These are phyloP conservation scores for Lathamus discolor DNA, from an alignment of 2,113 vertebrate species.

Conservation along the genomic window DNA sequence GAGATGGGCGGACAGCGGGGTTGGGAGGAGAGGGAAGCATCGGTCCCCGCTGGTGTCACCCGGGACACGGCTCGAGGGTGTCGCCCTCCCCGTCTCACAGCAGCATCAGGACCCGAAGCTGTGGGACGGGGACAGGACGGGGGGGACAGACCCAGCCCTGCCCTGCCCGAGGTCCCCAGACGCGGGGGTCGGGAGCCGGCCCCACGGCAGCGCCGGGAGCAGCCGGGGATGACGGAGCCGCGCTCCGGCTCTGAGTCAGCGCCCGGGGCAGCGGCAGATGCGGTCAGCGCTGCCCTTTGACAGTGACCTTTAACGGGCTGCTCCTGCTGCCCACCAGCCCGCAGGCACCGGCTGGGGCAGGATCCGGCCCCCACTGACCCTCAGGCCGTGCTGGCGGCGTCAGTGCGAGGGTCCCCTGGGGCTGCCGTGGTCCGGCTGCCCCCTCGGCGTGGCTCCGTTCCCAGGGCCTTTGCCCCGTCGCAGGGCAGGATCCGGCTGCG, in stretches of 20 bases:
- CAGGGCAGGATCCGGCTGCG: background rate
- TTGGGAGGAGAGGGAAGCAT: accelerated
- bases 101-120: accelerated
- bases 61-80: accelerated
- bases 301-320: constrained; percentile 32
- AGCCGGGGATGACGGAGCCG: background rate
- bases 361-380: background rate
- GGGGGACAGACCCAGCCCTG: background rate
- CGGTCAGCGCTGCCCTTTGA: constrained; percentile 15
- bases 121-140: background rate
- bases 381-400: background rate
- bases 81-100: accelerated
- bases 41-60: background rate
- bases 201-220: background rate
- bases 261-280: background rate
- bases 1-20: accelerated
- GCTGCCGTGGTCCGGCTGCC: background rate
- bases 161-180: background rate
- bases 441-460: background rate
- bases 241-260: constrained; percentile 36
- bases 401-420: background rate
- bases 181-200: background rate
- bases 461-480: constrained; percentile 5
- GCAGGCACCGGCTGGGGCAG: background rate
- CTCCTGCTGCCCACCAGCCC: background rate